phyloP scores from a whole-genome alignment of 2,113 vertebrate genomes.

The Phalacrocorax aristotelis region DNA sequence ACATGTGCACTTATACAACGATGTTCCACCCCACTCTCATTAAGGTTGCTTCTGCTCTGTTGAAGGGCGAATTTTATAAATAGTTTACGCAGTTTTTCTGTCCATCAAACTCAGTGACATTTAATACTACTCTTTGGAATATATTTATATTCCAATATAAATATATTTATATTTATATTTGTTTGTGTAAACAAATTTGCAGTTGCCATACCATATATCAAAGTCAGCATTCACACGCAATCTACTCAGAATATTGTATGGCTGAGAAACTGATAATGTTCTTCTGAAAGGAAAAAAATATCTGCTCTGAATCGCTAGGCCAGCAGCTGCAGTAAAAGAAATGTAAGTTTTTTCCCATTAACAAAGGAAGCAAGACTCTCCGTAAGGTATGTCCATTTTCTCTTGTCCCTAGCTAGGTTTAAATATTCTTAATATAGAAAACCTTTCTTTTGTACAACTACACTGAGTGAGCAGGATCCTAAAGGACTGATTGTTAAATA shows the following conservation, averaged over 20 bases:
- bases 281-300: not conserved
- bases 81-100: not conserved
- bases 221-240: not conserved
- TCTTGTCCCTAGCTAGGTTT: not conserved
- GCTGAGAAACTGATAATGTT: not conserved
- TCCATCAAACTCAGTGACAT: not conserved
- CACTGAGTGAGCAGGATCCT: not conserved
- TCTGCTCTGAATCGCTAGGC: not conserved
- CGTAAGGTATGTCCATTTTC: not conserved
- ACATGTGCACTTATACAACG: not conserved
- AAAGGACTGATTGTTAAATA: not conserved
- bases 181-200: not conserved
- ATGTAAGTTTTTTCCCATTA: not conserved
- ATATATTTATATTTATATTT: too few relatives aligned
- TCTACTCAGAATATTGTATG: not conserved
- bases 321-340: not conserved
- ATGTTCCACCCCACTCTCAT: not conserved
- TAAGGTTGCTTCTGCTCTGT: not conserved
- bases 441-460: not conserved
- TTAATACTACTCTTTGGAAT: not conserved
- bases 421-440: not conserved
- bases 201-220: not conserved
- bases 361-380: not conserved
- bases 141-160: not conserved
- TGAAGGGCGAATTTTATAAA: not conserved